Evolutionary conservation across 2,888 invertebrate genomes (phyloP).

Genomic region (Lepidonotus clava): DNA sequence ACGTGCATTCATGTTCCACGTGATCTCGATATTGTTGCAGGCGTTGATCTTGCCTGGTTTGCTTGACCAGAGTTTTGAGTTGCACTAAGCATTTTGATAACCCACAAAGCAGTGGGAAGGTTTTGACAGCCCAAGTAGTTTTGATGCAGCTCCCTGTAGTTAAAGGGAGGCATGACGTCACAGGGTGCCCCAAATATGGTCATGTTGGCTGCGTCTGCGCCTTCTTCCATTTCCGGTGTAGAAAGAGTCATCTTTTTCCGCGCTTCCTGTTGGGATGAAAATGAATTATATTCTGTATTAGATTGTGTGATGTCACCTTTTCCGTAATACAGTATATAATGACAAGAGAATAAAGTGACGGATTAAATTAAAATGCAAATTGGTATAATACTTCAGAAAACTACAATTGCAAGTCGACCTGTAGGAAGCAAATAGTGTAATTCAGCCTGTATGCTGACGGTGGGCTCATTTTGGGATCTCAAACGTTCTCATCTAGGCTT

Average conservation of each 20-base stretch:
- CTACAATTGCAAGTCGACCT: too few species aligned
- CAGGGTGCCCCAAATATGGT: conserved; percentile 82
- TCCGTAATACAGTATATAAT: too few species aligned
- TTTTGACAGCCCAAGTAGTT: conserved; percentile 82
- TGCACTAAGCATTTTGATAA: conserved; percentile 63
- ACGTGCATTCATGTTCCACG: conserved; percentile 44
- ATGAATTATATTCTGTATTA: not conserved
- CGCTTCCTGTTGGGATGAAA: conserved; percentile 67
- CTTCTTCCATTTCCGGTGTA: conserved; percentile 77
- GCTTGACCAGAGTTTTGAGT: conserved; percentile 11
- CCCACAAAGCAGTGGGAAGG: conserved; percentile 81
- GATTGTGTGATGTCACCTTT: not conserved
- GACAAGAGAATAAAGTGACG: too few species aligned
- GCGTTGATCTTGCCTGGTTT: not conserved
- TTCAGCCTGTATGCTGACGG: too few species aligned
- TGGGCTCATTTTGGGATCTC: too few species aligned
- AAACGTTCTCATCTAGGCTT: too few species aligned
- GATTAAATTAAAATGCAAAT: too few species aligned
- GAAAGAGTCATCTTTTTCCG: conserved; percentile 75
- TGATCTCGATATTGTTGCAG: not conserved
- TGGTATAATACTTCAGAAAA: too few species aligned
- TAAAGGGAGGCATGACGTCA: conserved; percentile 80
- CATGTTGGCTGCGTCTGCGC: conserved; percentile 71
- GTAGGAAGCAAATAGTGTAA: too few species aligned
- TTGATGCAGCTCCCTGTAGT: conserved; percentile 79